These are phyloP conservation scores for Gymnorhina tibicen DNA, from an alignment of 2,113 vertebrate species.

Conservation along the genomic window DNA sequence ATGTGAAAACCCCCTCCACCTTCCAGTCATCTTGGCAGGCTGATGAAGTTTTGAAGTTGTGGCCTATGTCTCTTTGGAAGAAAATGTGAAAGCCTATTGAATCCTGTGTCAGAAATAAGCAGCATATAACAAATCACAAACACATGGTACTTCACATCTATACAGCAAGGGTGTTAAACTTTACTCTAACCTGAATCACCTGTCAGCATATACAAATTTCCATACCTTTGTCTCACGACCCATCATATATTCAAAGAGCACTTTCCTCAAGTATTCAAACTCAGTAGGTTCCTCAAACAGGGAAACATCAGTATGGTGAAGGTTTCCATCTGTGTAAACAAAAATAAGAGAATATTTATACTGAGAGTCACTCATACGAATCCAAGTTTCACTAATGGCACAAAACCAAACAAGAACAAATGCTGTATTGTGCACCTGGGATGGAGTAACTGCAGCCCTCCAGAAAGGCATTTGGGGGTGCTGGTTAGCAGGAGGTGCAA, in stretches of 20 bases:
- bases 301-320: slow-evolving; percentile 74
- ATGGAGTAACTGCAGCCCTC: not conserved
- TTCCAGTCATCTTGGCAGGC: not conserved
- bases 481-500: not conserved
- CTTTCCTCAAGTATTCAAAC: slow-evolving; percentile 96
- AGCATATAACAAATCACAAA: not conserved
- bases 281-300: slow-evolving; percentile 86
- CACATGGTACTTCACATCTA: not conserved
- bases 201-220: not conserved
- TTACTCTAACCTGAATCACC: not conserved
- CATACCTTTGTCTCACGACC: slow-evolving; percentile 96
- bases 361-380: not conserved
- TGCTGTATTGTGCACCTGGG: not conserved
- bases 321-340: slow-evolving; percentile 75
- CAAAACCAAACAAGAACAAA: not conserved
- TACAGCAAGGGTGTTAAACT: not conserved
- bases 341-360: slow-evolving; percentile 22
- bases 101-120: not conserved
- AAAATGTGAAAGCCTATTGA: not conserved
- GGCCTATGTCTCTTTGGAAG: not conserved
- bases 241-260: slow-evolving; percentile 99
- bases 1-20: not conserved
- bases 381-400: not conserved
- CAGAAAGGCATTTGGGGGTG: not conserved
- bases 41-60: not conserved